Evolutionary conservation across 2,113 vertebrate species (phyloP), one percentile per base, ranked within the genome.

Genomic region (Capricornis sumatraensis): DNA sequence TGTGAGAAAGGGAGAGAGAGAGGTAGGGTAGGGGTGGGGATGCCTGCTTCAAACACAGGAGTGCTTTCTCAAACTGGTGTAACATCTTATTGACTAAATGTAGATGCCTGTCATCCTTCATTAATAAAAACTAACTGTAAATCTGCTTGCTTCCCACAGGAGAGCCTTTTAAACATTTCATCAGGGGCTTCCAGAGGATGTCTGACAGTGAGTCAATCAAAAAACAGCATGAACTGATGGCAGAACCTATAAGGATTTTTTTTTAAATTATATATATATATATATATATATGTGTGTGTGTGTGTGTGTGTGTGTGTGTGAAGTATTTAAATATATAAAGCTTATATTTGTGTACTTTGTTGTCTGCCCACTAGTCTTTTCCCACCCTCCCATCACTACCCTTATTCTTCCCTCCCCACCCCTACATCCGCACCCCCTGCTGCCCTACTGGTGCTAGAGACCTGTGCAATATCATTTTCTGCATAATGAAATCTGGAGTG

Each of bases 401-500:
- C 45, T 87, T 79, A 89, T 58, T 92, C 92, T 93, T 96, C 45
- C 78, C 57, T 95, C 25, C 0, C 27, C 90, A 67, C 55, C 74
- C 43, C 30, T 40, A 23, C 86, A 19, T 78, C n/a, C 64, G 19
- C 40, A 90, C 40, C 91, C 79, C 83, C 90, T 2, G 27, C 84
- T 60, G 92, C 89, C 95, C 97, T 94, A 89, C 97, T 98, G 87
- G 95, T 97, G 97, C 98, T 96, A 96, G 96, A 99, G 98, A 98
- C 98, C 98, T 98, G 97, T 98, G 97, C 98, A 98, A 98, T 99
- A 99, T 99, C 98, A 99, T 99, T 99, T 99, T 98, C 98, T 45
- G 92, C 98, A 98, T 99, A 99, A 99, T 99, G 98, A 99, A 99
- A 99, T 99, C 98, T 98, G 97, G 98, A 99, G 98, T 99, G 99